Evolutionary conservation across 2,113 vertebrate species (phyloP).

Genomic region (Vidua chalybeata): DNA sequence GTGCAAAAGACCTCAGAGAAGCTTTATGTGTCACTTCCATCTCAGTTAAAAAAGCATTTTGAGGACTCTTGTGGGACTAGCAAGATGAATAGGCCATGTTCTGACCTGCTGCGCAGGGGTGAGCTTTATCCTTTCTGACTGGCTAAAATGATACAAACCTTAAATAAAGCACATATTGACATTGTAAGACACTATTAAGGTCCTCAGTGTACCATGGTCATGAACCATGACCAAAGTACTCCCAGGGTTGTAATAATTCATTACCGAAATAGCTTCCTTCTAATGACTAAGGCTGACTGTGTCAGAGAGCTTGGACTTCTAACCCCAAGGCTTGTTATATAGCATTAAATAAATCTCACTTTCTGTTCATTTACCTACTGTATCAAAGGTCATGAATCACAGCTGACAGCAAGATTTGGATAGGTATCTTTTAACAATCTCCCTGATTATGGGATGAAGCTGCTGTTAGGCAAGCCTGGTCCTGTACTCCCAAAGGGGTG

Average conservation of each 20-base stretch:
- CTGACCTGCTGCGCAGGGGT: not conserved
- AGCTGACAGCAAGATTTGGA: not conserved
- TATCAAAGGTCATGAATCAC: not conserved
- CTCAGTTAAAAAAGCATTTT: constrained; percentile 17
- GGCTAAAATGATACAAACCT: not conserved
- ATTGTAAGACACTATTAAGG: constrained; percentile 48
- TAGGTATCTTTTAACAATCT: not conserved
- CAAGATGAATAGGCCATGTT: constrained; percentile 25
- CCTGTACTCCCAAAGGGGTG: not conserved
- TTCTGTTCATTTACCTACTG: constrained; percentile 6
- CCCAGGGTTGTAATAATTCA: constrained; percentile 16
- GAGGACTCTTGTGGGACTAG: constrained; percentile 10
- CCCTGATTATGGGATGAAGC: not conserved
- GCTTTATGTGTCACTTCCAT: not conserved
- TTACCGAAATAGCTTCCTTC: constrained; percentile 31
- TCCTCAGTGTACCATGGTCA: not conserved
- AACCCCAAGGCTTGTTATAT: constrained; percentile 22
- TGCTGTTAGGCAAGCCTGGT: not conserved
- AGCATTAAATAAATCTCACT: constrained; percentile 29
- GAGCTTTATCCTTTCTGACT: constrained; percentile 27
- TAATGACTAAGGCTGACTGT: constrained; percentile 34
- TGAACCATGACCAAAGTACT: constrained; percentile 54
- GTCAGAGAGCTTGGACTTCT: constrained; percentile 34
- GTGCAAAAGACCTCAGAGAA: not conserved
- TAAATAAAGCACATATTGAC: constrained; percentile 60